Evolutionary conservation across 2,797 vertebrate species (phyloP).

Genomic region (Pogoniulus pusillus): DNA sequence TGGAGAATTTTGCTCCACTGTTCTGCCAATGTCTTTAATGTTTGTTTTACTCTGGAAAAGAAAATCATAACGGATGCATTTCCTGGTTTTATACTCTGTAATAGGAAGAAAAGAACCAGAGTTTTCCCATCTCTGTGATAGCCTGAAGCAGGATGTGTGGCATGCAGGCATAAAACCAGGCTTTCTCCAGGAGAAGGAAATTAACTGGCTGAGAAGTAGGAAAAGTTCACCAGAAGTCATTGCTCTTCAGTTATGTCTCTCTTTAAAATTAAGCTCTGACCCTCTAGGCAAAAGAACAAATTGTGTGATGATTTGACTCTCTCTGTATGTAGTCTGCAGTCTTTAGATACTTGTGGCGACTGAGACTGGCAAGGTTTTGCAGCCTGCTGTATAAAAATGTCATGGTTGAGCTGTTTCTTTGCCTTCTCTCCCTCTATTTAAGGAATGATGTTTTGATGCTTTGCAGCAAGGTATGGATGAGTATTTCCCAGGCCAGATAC

Average conservation of each 20-base stretch:
- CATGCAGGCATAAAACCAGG: not conserved
- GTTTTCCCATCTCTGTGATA: not conserved
- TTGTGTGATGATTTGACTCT: not conserved
- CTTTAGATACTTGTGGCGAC: not conserved
- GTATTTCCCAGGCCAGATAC: not conserved
- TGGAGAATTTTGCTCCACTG: not conserved
- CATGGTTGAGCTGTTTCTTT: not conserved
- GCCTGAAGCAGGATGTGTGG: constrained; percentile 36
- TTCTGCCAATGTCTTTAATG: constrained; percentile 12
- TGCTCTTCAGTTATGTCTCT: not conserved
- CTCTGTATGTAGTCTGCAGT: not conserved
- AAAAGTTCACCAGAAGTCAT: not conserved
- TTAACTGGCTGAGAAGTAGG: not conserved
- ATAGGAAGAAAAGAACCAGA: constrained; percentile 35
- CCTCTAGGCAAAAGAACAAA: not conserved
- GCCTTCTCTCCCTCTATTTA: not conserved
- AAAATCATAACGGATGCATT: constrained; percentile 24
- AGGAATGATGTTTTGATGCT: not conserved
- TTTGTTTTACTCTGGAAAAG: constrained; percentile 34
- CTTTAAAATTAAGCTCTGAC: not conserved
- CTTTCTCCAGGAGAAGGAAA: constrained; percentile 33
- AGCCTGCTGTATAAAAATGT: not conserved
- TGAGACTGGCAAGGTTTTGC: not conserved
- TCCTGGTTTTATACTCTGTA: constrained; percentile 40
- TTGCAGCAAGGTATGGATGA: not conserved